Evolutionary conservation across 2,797 vertebrate genomes (phyloP).

Genomic region (Morelia viridis): DNA sequence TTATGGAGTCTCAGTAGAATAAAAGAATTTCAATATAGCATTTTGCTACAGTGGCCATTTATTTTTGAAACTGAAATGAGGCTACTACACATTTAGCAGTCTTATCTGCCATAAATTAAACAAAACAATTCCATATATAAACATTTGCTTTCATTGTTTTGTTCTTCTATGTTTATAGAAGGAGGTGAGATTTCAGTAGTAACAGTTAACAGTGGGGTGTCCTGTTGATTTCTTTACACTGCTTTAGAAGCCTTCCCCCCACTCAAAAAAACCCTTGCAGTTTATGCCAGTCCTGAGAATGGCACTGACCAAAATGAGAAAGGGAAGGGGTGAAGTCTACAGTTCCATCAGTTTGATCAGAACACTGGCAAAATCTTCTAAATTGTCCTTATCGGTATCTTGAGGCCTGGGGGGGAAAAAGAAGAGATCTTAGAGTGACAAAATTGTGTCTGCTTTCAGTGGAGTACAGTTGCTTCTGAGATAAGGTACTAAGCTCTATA

Average conservation of each 20-base stretch:
- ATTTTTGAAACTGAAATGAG: background rate
- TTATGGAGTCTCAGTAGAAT: background rate
- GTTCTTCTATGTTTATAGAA: background rate
- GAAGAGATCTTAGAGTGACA: background rate
- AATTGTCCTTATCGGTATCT: conserved; percentile 16
- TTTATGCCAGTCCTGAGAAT: background rate
- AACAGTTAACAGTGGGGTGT: background rate
- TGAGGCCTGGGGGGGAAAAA: conserved; percentile 47
- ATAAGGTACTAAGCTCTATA: background rate
- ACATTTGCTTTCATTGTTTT: background rate
- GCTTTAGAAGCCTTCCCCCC: background rate
- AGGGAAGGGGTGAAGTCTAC: conserved; percentile 39
- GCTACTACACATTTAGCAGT: background rate
- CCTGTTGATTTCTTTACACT: background rate
- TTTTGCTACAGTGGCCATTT: background rate
- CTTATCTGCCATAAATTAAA: background rate
- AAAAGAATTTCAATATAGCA: background rate
- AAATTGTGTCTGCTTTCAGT: background rate
- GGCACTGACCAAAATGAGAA: conserved; percentile 27
- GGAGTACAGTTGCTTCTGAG: background rate
- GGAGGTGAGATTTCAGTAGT: background rate
- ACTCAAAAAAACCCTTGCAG: background rate
- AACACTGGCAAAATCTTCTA: conserved; percentile 44
- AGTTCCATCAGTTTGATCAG: conserved; percentile 50
- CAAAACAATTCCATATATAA: background rate